These are phyloP conservation scores for Gopherus flavomarginatus DNA, from an alignment of 2,113 vertebrate species.

Conservation along the genomic window DNA sequence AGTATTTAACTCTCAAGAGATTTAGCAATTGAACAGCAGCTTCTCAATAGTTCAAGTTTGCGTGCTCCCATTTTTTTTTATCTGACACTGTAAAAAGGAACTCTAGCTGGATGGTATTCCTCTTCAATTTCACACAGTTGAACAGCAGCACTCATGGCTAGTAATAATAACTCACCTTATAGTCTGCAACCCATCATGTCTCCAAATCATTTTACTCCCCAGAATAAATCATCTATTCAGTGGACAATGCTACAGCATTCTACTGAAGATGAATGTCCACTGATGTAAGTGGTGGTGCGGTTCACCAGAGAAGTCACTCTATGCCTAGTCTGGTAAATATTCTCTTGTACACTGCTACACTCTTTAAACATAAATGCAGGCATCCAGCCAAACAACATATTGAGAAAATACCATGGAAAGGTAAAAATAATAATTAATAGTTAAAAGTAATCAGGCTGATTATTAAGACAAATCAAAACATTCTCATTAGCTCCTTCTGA, in stretches of 20 bases:
- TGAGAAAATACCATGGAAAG: slow-evolving; percentile 37
- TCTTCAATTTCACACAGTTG: not conserved
- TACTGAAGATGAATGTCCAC: slow-evolving; percentile 19
- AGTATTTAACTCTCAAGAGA: not conserved
- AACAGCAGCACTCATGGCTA: not conserved
- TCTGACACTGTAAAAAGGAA: not conserved
- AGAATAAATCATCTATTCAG: rapidly evolving
- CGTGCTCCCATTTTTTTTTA: not conserved
- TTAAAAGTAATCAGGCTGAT: slow-evolving; percentile 51
- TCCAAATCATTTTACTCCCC: not conserved
- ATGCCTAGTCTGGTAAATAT: slow-evolving; percentile 42
- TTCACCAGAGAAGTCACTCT: slow-evolving; percentile 31
- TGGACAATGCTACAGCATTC: not conserved
- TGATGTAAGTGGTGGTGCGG: not conserved
- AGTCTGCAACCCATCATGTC: not conserved
- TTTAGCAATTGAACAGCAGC: not conserved
- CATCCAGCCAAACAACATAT: slow-evolving; percentile 34
- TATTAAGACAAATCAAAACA: slow-evolving; percentile 44
- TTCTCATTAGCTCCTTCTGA: not conserved
- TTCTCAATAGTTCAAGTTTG: not conserved
- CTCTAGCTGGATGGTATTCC: not conserved
- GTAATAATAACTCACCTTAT: not conserved
- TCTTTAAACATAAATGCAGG: slow-evolving; percentile 53
- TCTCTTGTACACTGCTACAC: slow-evolving; percentile 36
- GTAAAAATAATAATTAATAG: slow-evolving; percentile 52